phyloP scores from a whole-genome alignment of 2,113 vertebrate species.

The Candoia aspera region DNA sequence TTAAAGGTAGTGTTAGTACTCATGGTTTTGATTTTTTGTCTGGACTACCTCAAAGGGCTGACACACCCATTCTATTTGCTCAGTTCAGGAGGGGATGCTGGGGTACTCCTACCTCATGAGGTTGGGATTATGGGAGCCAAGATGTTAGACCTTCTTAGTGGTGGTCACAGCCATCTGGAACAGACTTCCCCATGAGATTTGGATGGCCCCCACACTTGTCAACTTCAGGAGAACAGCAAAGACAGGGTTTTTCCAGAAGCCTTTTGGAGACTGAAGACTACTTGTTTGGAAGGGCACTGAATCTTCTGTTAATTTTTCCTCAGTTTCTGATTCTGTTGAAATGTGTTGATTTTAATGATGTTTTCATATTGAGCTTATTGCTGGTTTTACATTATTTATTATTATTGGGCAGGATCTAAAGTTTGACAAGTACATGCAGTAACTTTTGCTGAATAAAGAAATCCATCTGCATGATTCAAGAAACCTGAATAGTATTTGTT shows the following conservation, averaged over 20 bases:
- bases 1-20: not conserved
- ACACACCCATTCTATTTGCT: not conserved
- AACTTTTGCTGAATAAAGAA: not conserved
- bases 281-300: not conserved
- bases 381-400: not conserved
- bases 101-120: not conserved
- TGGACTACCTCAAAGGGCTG: not conserved
- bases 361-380: not conserved
- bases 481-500: not conserved
- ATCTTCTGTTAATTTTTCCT: not conserved
- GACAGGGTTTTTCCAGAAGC: not conserved
- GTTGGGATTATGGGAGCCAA: not conserved
- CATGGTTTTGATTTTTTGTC: not conserved
- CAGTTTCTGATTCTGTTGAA: not conserved
- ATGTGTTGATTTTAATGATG: not conserved
- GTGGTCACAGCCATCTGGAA: not conserved
- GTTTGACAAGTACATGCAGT: not conserved
- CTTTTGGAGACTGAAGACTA: not conserved
- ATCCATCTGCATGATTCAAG: not conserved
- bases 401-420: not conserved
- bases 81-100: not conserved
- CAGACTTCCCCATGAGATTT: not conserved
- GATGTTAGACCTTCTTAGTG: not conserved
- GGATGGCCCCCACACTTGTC: not conserved
- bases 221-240: not conserved